Conservation (phyloP, 2,888 invertebrate species). For the Cataglyphis rosenhaueri region DNA sequence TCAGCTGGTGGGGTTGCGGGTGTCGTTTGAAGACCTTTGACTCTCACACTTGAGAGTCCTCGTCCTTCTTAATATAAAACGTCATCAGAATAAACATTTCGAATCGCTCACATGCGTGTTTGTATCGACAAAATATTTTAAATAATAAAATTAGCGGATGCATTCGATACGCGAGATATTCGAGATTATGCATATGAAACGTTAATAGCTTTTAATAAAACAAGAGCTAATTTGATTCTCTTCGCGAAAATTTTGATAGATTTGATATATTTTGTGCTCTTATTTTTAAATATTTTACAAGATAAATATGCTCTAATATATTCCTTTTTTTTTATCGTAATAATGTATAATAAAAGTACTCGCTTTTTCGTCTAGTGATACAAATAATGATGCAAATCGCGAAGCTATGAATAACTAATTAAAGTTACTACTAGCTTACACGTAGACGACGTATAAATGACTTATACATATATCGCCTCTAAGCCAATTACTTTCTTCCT, state of each 20-base stretch:
- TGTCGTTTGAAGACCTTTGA: constrained; percentile 36
- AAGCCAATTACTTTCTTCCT: constrained; percentile 18
- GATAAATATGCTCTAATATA: background rate
- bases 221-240: background rate
- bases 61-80: constrained; percentile 25
- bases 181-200: background rate
- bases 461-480: background rate
- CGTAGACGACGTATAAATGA: background rate
- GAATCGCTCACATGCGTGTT: background rate
- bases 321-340: background rate
- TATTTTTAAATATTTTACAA: background rate
- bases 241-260: background rate
- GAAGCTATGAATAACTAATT: background rate
- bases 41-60: constrained; percentile 27
- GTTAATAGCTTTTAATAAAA: background rate
- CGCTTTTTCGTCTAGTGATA: background rate
- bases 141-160: background rate
- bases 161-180: background rate
- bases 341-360: background rate
- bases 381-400: background rate
- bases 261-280: background rate
- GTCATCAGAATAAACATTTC: background rate
- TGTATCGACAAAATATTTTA: background rate
- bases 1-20: constrained; percentile 2
- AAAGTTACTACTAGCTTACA: background rate